phyloP scores from a whole-genome alignment of 2,797 vertebrate genomes.

The Erpetoichthys calabaricus region DNA sequence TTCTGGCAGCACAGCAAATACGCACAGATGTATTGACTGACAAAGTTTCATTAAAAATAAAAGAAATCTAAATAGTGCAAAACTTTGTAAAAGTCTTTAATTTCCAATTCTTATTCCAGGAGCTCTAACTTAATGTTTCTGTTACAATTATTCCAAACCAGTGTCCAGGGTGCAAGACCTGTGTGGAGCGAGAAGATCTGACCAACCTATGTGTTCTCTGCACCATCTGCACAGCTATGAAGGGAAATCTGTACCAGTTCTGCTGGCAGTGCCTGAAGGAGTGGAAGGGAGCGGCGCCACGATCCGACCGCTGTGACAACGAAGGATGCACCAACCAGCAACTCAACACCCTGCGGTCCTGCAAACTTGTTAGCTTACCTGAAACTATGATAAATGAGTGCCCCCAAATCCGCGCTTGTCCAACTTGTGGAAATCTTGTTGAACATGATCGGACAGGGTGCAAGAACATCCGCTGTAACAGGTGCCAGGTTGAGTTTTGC shows the following conservation, averaged over 20 bases:
- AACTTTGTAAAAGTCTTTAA: no score
- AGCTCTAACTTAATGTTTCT: no score
- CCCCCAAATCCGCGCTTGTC: conserved; percentile 48
- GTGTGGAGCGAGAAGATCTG: conserved; percentile 31
- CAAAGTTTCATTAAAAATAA: no score
- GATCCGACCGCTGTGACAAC: conserved; percentile 38
- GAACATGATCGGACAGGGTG: conserved; percentile 48
- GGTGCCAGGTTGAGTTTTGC: conserved; percentile 51
- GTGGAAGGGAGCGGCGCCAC: conserved; percentile 36
- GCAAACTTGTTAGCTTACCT: conserved; percentile 14
- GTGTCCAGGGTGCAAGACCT: conserved; percentile 44
- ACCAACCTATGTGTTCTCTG: conserved; percentile 36
- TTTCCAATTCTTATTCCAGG: no score
- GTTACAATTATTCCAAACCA: conserved; percentile 11
- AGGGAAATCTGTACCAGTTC: conserved; percentile 19
- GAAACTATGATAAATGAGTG: conserved; percentile 17
- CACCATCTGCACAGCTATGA: conserved; percentile 28
- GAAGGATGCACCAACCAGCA: conserved; percentile 27
- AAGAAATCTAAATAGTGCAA: no score
- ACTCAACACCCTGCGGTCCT: conserved; percentile 32
- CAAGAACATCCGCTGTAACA: conserved; percentile 46
- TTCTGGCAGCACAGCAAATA: no score
- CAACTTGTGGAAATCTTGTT: conserved; percentile 43
- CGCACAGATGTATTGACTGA: no score
- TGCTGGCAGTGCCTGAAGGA: conserved; percentile 47